Conservation (phyloP, 2,888 invertebrate species). For the Brachylomia viminalis region DNA sequence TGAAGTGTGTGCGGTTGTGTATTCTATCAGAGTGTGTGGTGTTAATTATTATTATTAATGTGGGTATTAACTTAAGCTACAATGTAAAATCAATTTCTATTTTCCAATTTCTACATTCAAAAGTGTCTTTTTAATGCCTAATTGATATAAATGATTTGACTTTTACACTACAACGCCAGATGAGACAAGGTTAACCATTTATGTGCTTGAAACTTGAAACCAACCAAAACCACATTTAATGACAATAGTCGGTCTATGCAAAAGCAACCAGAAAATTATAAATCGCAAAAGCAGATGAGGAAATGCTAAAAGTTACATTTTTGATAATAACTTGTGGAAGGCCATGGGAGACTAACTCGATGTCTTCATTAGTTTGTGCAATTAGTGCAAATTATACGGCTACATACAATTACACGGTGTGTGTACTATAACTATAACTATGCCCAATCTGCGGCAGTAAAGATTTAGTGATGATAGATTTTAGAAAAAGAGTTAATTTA, state of each 20-base stretch:
- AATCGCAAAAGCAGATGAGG: slow-evolving; percentile 51
- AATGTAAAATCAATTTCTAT: not conserved
- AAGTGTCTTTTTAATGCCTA: not conserved
- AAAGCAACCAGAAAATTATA: not conserved
- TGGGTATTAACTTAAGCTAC: not conserved
- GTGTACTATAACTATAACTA: not conserved
- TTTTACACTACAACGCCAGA: not conserved
- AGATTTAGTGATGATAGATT: not conserved
- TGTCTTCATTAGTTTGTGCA: slow-evolving; percentile 53
- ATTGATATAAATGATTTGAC: not conserved
- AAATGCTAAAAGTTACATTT: slow-evolving; percentile 53
- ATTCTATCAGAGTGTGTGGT: not conserved
- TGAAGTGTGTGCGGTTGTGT: not conserved
- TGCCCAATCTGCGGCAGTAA: slow-evolving; percentile 3
- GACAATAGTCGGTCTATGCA: not conserved
- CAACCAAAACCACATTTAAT: not conserved
- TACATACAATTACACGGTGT: slow-evolving; percentile 11
- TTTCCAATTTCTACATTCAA: not conserved
- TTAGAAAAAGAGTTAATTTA: not conserved
- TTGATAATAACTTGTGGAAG: slow-evolving; percentile 50
- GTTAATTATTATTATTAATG: too few species aligned
- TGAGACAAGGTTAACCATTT: not conserved
- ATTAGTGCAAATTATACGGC: slow-evolving; percentile 52
- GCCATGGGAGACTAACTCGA: slow-evolving; percentile 58
- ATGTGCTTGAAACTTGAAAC: not conserved